phyloP scores from a whole-genome alignment of 2,113 vertebrate genomes.

The Varanus komodoensis region DNA sequence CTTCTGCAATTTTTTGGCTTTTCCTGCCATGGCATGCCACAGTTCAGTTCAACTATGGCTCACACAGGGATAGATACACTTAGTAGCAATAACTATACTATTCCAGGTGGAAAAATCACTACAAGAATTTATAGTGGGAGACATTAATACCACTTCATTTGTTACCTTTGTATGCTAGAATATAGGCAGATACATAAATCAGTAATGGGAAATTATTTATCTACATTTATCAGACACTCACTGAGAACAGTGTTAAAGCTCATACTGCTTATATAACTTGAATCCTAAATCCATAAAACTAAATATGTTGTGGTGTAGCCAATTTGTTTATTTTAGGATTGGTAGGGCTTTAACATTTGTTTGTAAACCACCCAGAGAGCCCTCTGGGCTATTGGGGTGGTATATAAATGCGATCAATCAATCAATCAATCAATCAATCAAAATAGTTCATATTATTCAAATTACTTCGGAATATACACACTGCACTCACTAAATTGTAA shows the following conservation, averaged over 20 bases:
- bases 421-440: no score
- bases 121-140: constrained; percentile 32
- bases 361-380: no score
- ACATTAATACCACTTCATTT: constrained; percentile 23
- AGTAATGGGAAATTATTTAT: constrained; percentile 12
- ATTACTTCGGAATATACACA: background rate
- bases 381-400: no score
- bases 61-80: constrained; percentile 62
- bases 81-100: constrained; percentile 52
- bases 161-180: background rate
- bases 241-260: background rate
- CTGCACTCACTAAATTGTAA: background rate
- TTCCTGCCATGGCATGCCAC: constrained; percentile 56
- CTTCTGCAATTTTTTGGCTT: constrained; percentile 57
- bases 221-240: background rate
- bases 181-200: constrained; percentile 17
- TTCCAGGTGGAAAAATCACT: constrained; percentile 28
- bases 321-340: no score
- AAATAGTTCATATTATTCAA: background rate
- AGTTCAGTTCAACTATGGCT: constrained; percentile 60
- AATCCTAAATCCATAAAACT: background rate
- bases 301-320: background rate
- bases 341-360: no score
- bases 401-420: no score
- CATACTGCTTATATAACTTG: background rate